These are phyloP conservation scores for Spilogale gracilis DNA, from an alignment of 2,113 vertebrate species.

Conservation along the genomic window DNA sequence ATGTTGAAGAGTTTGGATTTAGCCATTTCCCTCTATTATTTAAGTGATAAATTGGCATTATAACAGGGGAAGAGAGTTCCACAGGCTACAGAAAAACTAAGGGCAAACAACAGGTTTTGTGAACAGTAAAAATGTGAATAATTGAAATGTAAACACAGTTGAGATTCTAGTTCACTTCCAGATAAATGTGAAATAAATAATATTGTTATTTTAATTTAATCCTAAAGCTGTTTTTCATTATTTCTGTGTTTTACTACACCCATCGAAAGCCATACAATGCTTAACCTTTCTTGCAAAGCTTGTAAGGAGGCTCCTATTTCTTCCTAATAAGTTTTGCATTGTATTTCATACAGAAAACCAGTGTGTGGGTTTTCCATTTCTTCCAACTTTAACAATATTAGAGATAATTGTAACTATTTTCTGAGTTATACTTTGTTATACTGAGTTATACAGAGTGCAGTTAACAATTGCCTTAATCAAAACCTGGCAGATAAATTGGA, in stretches of 20 bases:
- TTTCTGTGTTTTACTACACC: conserved; percentile 64
- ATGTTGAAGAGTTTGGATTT: conserved; percentile 39
- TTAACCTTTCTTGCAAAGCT: conserved; percentile 73
- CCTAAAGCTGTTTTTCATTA: conserved; percentile 79
- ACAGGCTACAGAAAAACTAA: conserved; percentile 44
- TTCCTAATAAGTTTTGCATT: conserved; percentile 69
- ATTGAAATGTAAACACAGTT: conserved; percentile 57
- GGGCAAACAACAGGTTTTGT: neutral
- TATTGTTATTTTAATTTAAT: conserved; percentile 64
- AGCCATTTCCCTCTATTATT: conserved; percentile 8
- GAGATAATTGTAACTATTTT: conserved; percentile 57
- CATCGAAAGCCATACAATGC: conserved; percentile 8
- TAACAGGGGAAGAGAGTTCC: neutral
- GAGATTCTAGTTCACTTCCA: conserved; percentile 30
- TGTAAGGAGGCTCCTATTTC: conserved; percentile 67
- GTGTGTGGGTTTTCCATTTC: conserved; percentile 55
- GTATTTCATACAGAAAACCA: conserved; percentile 63
- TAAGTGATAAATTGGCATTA: neutral
- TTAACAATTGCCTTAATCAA: conserved; percentile 3
- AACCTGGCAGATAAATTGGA: conserved; percentile 30
- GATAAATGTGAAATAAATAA: conserved; percentile 73
- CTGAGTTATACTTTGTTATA: neutral
- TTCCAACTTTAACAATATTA: conserved; percentile 50
- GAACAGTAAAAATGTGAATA: conserved; percentile 56
- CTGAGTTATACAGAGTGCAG: neutral